Conservation (phyloP, 2,797 vertebrate genomes). For the Eulemur albifrons region DNA sequence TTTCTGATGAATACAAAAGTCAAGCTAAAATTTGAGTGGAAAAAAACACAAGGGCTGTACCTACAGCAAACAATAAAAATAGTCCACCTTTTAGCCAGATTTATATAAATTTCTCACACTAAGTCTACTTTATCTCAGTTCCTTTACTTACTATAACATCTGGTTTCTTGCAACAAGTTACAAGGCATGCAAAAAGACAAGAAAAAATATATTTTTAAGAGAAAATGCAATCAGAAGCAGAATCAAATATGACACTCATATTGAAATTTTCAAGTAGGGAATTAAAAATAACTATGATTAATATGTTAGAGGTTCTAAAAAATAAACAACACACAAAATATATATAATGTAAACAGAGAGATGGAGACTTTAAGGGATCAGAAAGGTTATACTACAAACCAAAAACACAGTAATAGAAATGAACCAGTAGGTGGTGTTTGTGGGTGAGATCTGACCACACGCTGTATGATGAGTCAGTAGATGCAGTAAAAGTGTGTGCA, state of each 20-base stretch:
- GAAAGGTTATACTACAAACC: not conserved
- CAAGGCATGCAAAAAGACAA: not conserved
- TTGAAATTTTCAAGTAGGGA: not conserved
- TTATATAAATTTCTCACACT: not conserved
- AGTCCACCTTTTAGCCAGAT: not conserved
- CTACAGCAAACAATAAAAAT: not conserved
- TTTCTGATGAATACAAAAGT: not conserved
- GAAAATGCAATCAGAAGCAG: not conserved
- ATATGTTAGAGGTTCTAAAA: not conserved
- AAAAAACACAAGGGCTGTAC: not conserved
- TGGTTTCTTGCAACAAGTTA: not conserved
- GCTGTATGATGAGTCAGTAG: too few species aligned
- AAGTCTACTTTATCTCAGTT: not conserved
- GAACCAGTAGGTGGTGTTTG: not conserved
- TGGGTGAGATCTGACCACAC: too few species aligned
- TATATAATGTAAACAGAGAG: not conserved
- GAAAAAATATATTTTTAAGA: not conserved
- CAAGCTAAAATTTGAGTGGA: not conserved
- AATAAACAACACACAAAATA: not conserved
- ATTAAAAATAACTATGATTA: not conserved
- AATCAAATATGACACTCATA: not conserved
- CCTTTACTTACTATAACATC: not conserved
- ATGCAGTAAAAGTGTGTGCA: too few species aligned
- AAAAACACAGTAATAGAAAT: not conserved
- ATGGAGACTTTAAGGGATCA: not conserved